Evolutionary conservation across 53 echinoderm and acorn worm genomes (phyloP).

Genomic region (Stichopus horrens): DNA sequence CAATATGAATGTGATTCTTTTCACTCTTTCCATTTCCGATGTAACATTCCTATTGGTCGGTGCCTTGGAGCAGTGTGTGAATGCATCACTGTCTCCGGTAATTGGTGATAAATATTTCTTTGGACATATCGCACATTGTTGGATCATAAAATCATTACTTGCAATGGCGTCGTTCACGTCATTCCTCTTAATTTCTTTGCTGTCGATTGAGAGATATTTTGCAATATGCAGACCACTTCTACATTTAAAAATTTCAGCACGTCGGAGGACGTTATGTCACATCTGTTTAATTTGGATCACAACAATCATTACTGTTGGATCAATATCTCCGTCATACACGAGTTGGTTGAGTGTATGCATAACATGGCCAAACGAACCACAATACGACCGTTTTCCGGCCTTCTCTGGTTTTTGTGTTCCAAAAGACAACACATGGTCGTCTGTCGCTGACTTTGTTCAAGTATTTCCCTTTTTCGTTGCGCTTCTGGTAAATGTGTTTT

Average conservation of each 20-base stretch:
- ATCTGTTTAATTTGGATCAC: background rate
- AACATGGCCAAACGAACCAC: background rate
- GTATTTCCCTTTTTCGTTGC: conserved; percentile 6
- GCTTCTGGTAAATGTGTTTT: background rate
- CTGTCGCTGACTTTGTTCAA: background rate
- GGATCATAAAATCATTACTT: background rate
- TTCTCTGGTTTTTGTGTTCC: background rate
- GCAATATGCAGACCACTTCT: conserved; percentile 5
- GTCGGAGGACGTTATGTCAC: conserved; percentile 3
- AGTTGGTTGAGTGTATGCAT: background rate
- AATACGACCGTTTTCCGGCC: background rate
- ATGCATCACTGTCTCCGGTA: background rate
- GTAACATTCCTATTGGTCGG: too few species aligned
- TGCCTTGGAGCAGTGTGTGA: background rate
- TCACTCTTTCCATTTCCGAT: too few species aligned
- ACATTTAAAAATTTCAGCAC: background rate
- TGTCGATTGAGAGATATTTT: conserved; percentile 13
- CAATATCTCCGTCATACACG: background rate
- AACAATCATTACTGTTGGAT: background rate
- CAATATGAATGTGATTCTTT: background rate
- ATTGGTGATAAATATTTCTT: conserved; percentile 3
- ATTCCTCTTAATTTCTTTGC: background rate
- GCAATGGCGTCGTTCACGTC: background rate
- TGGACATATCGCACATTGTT: conserved; percentile 17
- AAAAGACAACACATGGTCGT: background rate